Conservation (phyloP, 2,113 vertebrate genomes). For the Pongo pygmaeus region DNA sequence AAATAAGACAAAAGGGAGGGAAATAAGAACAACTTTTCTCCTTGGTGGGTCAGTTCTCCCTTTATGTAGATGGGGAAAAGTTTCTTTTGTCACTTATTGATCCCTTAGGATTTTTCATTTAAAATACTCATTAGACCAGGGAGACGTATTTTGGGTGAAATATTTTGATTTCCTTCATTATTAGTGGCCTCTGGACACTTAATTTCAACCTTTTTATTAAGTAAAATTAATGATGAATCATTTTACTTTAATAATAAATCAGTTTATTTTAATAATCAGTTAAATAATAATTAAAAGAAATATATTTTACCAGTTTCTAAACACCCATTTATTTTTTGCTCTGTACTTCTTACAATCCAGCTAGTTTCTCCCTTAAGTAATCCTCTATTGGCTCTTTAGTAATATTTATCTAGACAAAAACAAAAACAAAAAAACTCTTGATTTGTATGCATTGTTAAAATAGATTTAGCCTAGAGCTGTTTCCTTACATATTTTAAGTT, state of each 20-base stretch:
- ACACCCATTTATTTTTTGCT: neutral
- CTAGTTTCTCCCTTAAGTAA: neutral
- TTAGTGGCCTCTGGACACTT: neutral
- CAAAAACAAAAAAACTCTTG: neutral
- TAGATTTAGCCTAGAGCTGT: too few relatives aligned
- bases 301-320: neutral
- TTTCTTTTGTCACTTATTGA: too few relatives aligned
- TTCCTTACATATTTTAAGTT: too few relatives aligned
- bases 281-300: neutral
- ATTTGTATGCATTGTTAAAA: neutral
- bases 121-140: too few relatives aligned
- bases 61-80: too few relatives aligned
- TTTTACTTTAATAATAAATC: neutral
- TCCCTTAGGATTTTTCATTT: too few relatives aligned
- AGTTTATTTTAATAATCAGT: too few relatives aligned
- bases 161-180: neutral
- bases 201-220: neutral
- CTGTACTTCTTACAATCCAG: neutral
- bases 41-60: too few relatives aligned
- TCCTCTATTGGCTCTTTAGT: neutral
- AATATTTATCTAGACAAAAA: neutral
- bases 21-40: too few relatives aligned
- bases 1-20: too few relatives aligned
- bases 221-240: neutral
- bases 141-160: too few relatives aligned